A percentile compares a stretch with the other conserved stretches of the same genome.
phyloP scores from a whole-genome alignment of 2,888 invertebrate genomes.

The Plagodis pulveraria region DNA sequence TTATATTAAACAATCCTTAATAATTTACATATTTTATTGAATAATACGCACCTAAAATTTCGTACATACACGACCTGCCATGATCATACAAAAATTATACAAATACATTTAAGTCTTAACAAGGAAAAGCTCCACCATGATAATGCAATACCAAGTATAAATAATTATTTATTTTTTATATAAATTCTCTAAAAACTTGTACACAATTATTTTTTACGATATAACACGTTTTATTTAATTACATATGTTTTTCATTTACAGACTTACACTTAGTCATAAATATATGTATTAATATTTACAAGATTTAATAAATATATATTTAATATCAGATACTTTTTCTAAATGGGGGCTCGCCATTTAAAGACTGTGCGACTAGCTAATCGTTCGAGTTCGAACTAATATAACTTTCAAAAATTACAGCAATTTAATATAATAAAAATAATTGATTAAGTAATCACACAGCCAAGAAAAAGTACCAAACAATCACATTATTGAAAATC shows the following conservation, averaged over 20 bases:
- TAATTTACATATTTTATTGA: slow-evolving; percentile 30
- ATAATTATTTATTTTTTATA: slow-evolving; percentile 25
- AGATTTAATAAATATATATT: slow-evolving; percentile 4
- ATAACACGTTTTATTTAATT: slow-evolving; percentile 17
- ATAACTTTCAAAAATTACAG: slow-evolving; percentile 32
- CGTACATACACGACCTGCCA: slow-evolving; percentile 35
- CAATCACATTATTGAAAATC: slow-evolving; percentile 35
- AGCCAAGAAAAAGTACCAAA: slow-evolving; percentile 66
- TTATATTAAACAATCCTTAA: neutral
- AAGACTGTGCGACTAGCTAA: slow-evolving; percentile 60
- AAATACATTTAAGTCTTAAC: slow-evolving; percentile 20
- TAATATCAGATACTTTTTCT: slow-evolving; percentile 59
- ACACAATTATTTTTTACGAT: slow-evolving; percentile 23
- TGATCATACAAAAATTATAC: slow-evolving; percentile 32
- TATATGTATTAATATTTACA: slow-evolving; percentile 14
- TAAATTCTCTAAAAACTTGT: slow-evolving; percentile 38
- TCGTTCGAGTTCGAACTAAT: slow-evolving; percentile 42
- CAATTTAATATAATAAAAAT: slow-evolving; percentile 22
- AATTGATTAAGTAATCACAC: slow-evolving; percentile 59
- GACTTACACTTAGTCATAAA: slow-evolving; percentile 16
- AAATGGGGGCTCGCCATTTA: slow-evolving; percentile 81
- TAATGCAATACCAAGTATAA: slow-evolving; percentile 30
- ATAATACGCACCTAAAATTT: slow-evolving; percentile 34
- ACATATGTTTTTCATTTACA: slow-evolving; percentile 21
- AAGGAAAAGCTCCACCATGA: slow-evolving; percentile 32